Percentiles rank a stretch among this genome's conserved stretches.
These are phyloP conservation scores for Leontopithecus rosalia DNA, from an alignment of 2,797 vertebrate genomes.

Conservation along the genomic window DNA sequence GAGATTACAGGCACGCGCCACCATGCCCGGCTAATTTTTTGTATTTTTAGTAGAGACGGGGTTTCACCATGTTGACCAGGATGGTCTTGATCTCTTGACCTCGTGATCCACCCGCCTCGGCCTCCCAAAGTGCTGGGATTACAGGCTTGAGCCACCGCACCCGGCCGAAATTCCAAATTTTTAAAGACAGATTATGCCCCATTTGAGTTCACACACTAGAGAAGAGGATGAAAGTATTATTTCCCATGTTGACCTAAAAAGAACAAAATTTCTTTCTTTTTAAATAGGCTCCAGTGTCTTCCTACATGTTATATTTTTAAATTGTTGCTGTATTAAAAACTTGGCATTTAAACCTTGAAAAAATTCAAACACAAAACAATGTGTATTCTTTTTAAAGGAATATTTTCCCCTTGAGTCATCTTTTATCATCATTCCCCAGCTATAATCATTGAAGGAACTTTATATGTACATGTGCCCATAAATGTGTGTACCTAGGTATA, in stretches of 20 bases:
- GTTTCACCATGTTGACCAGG: too few relatives aligned
- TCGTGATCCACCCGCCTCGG: too few relatives aligned
- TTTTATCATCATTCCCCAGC: background rate
- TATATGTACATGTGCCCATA: background rate
- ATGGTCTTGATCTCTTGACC: too few relatives aligned
- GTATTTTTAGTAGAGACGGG: too few relatives aligned
- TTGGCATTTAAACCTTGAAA: background rate
- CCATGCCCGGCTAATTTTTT: too few relatives aligned
- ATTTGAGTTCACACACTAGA: background rate
- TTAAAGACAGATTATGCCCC: background rate
- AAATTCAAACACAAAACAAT: background rate
- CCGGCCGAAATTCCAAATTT: background rate
- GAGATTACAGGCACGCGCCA: too few relatives aligned
- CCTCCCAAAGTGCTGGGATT: too few relatives aligned
- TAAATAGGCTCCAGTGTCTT: background rate
- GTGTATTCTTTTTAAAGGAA: background rate
- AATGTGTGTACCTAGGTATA: background rate
- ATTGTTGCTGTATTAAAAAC: background rate
- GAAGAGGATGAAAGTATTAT: background rate
- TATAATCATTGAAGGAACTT: background rate
- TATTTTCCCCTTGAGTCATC: background rate
- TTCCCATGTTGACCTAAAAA: background rate
- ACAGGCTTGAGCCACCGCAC: too few relatives aligned
- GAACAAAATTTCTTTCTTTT: background rate
- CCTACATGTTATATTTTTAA: background rate